Percentiles rank a stretch among this genome's conserved stretches.
phyloP scores from a whole-genome alignment of 2,888 invertebrate species.

The Hirtodrosophila cameraria region DNA sequence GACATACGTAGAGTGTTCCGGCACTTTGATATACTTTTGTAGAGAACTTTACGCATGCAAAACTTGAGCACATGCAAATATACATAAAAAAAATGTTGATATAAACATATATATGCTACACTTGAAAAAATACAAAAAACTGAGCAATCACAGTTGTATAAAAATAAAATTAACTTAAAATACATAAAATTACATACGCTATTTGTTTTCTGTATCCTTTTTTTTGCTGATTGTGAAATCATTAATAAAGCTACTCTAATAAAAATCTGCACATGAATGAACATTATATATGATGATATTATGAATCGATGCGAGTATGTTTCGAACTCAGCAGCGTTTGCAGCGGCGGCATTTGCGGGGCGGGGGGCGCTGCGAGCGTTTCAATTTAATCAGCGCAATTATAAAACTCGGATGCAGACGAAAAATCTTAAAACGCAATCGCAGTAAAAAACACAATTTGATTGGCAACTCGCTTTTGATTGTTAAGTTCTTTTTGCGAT shows the following conservation, averaged over 20 bases:
- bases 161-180: conserved; percentile 43
- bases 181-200: conserved; percentile 37
- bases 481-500: conserved; percentile 48
- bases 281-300: conserved; percentile 28
- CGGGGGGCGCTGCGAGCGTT: conserved; percentile 13
- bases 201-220: conserved; percentile 3
- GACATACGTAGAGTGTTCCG: conserved; percentile 43
- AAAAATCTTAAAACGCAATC: conserved; percentile 48
- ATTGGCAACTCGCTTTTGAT: conserved; percentile 40
- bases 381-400: conserved; percentile 47
- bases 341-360: conserved; percentile 23
- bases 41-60: conserved; percentile 57
- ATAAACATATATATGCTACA: conserved; percentile 39
- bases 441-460: conserved; percentile 41
- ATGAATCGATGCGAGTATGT: conserved; percentile 16
- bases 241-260: conserved; percentile 52
- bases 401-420: conserved; percentile 53
- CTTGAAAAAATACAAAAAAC: conserved; percentile 7
- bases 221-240: conserved; percentile 30
- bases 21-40: conserved; percentile 42
- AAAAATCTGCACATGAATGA: conserved; percentile 48
- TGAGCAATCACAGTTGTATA: conserved; percentile 19
- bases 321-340: conserved; percentile 1
- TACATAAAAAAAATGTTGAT: conserved; percentile 45
- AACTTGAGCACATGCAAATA: conserved; percentile 58